Evolutionary conservation across 2,797 vertebrate species (phyloP).

Genomic region (Adrianichthys oophorus): DNA sequence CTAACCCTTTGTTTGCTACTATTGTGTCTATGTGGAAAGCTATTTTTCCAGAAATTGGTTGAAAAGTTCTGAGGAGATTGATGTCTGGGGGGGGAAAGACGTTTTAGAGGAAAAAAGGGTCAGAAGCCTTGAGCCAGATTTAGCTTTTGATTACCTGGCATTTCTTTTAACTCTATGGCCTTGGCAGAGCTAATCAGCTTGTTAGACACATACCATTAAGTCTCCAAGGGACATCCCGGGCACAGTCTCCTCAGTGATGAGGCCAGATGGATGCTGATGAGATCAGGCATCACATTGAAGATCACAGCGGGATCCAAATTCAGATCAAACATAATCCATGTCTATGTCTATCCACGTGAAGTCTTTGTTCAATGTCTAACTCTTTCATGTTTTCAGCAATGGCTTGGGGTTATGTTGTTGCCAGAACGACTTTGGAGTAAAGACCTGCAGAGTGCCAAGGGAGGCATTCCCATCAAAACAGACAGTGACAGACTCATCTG

Average conservation of each 20-base stretch:
- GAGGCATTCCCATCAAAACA: constrained; percentile 35
- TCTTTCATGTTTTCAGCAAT: constrained; percentile 59
- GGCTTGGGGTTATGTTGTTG: constrained; percentile 55
- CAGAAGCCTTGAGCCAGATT: constrained; percentile 38
- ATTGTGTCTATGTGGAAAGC: too few relatives aligned
- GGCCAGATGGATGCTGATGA: constrained; percentile 46
- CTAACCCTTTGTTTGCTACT: too few relatives aligned
- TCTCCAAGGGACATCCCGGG: constrained; percentile 26
- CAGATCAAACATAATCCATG: constrained; percentile 9
- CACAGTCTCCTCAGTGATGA: constrained; percentile 12
- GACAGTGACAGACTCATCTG: constrained; percentile 27
- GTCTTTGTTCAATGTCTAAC: background rate
- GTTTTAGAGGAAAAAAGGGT: constrained; percentile 23
- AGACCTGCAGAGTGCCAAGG: constrained; percentile 50
- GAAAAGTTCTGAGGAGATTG: constrained; percentile 24
- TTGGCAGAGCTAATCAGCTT: constrained; percentile 67
- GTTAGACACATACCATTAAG: constrained; percentile 51
- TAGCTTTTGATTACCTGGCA: constrained; percentile 52
- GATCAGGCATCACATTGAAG: constrained; percentile 34
- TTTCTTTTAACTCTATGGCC: constrained; percentile 42
- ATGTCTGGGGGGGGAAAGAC: constrained; percentile 21
- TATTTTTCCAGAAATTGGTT: constrained; percentile 1
- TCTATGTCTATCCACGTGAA: background rate
- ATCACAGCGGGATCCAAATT: constrained; percentile 17
- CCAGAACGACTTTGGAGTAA: constrained; percentile 61